Percentiles rank a stretch among this genome's conserved stretches.
Conservation (phyloP, 1,140 invertebrate genomes). For the Orchesella cincta region DNA sequence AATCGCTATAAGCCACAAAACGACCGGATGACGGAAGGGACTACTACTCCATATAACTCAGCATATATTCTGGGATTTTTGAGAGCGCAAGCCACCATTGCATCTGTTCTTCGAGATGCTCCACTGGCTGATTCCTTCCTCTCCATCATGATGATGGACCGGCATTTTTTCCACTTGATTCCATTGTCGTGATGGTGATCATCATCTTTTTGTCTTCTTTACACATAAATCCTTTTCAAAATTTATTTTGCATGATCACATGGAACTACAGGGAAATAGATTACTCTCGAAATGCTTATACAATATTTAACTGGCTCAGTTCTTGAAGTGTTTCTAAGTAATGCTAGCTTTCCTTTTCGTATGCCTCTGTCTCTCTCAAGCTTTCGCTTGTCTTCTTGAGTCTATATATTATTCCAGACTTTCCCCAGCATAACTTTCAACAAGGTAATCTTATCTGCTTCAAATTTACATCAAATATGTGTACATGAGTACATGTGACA, state of each 20-base stretch:
- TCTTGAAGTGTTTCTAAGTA: neutral
- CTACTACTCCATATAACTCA: neutral
- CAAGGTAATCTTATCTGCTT: too few species aligned
- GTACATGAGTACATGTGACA: too few species aligned
- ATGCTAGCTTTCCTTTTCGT: neutral
- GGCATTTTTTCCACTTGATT: neutral
- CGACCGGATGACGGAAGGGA: neutral
- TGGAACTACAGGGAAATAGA: neutral
- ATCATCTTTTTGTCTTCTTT: neutral
- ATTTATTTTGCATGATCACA: neutral
- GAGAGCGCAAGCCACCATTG: too few species aligned
- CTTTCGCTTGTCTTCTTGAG: too few species aligned
- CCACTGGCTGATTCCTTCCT: neutral
- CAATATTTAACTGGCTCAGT: neutral
- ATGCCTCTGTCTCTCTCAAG: neutral
- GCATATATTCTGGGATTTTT: neutral
- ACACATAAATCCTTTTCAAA: neutral
- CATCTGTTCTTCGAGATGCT: neutral
- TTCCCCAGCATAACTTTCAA: too few species aligned
- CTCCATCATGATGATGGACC: neutral
- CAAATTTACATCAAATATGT: too few species aligned
- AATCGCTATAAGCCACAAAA: neutral
- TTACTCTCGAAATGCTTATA: neutral
- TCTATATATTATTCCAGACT: too few species aligned
- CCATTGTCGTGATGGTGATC: neutral